Evolutionary conservation across 2,888 invertebrate genomes (phyloP), one percentile per base, ranked within the genome.

Genomic region (Oscheius sp.): DNA sequence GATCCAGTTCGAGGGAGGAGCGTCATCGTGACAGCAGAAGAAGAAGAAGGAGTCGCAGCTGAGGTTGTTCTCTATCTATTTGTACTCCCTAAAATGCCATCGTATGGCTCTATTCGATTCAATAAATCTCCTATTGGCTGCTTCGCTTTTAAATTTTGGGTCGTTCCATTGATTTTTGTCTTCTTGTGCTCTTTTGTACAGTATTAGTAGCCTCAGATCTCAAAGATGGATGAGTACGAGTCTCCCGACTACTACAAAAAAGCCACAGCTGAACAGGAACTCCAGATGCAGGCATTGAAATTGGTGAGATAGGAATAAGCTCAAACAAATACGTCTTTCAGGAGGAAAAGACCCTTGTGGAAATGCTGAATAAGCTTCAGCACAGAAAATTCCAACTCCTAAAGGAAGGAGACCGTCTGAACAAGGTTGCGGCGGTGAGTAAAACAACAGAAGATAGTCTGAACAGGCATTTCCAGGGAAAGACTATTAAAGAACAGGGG

Each of bases 291-390:
- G 32, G 47, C 63, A 53, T 55, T 55, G 21, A 35, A 68, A 13
- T 1, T 53, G 35, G 53, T 55, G 35, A 53, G 9, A 10, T 21
- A 53, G 33, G 13, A 48, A 29, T n/a, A 50, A 42, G 1, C 2
- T 33, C 1, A 21, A 21, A 29, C 11, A 29, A 13, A 68, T 37
- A 4, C 1, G 7, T 7, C 7, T 7, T 55, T 68, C 47, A 73
- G 73, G 73, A 73, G 21, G 73, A 73, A 37, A 13, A 51, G 21
- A 63, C 37, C 13, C 51, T 73, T 7, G 7, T 29, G 29, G 29
- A 63, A 11, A 57, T 73, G 29, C 11, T 63, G 29, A 21, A 11
- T 13, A 42, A 5, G 10, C 32, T 73, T 9, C 37, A 65, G n/a
- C 32, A 63, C 3, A 42, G 55, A 13, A 65, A 73, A 35, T 21